Conservation (phyloP, 2,113 vertebrate species). For the Cromileptes altivelis region DNA sequence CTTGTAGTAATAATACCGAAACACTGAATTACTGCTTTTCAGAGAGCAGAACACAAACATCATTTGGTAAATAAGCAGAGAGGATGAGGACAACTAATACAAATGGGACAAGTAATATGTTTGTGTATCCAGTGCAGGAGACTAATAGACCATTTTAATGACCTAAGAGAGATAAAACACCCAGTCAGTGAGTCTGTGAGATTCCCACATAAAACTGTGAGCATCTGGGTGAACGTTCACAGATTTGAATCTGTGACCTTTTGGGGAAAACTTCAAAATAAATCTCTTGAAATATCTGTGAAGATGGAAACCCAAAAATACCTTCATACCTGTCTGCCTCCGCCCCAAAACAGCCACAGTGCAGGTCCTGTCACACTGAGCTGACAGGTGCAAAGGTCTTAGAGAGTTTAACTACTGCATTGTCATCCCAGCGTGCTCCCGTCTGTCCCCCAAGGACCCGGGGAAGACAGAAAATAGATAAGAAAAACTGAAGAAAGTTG, state of each 20-base stretch:
- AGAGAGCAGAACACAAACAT: slow-evolving; percentile 18
- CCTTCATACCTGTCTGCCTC: slow-evolving; percentile 23
- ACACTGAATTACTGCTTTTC: slow-evolving; percentile 12
- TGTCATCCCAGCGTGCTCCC: slow-evolving; percentile 40
- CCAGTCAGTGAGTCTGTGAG: background rate
- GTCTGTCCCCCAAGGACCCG: slow-evolving; percentile 9
- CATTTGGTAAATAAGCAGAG: slow-evolving; percentile 19
- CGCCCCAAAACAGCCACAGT: slow-evolving; percentile 21
- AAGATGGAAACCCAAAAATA: background rate
- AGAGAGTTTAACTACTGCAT: slow-evolving; percentile 40
- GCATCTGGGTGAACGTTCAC: slow-evolving; percentile 9
- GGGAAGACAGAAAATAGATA: slow-evolving; percentile 19
- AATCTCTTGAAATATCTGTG: slow-evolving; percentile 45
- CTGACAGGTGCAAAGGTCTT: slow-evolving; percentile 49
- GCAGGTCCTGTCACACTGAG: slow-evolving; percentile 30
- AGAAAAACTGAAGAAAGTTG: slow-evolving; percentile 11
- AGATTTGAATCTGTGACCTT: slow-evolving; percentile 10
- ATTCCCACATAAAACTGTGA: slow-evolving; percentile 30
- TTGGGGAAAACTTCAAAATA: slow-evolving; percentile 24
- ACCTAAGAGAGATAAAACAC: background rate
- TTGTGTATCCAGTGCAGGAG: slow-evolving; percentile 4
- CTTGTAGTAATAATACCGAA: background rate
- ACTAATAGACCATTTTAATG: slow-evolving; percentile 27
- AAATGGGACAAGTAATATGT: slow-evolving; percentile 14
- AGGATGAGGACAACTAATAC: background rate